Evolutionary conservation across 1,140 invertebrate species (phyloP).

Genomic region (Pachypeltis micranthus): DNA sequence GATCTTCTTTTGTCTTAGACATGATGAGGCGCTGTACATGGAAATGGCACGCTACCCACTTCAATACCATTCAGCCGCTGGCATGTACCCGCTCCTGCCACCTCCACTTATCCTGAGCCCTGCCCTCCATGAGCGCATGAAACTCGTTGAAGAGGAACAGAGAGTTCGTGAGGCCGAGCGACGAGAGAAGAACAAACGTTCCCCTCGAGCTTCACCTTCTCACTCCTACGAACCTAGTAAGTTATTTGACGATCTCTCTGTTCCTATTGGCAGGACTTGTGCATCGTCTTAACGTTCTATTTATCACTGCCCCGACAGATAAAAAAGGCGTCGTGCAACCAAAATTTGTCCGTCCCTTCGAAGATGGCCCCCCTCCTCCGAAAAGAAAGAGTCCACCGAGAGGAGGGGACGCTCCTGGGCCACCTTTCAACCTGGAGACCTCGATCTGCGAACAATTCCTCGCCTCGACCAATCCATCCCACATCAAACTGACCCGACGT

Average conservation of each 20-base stretch:
- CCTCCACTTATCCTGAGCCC: constrained; percentile 37
- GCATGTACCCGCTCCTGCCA: constrained; percentile 23
- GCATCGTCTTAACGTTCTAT: constrained; percentile 24
- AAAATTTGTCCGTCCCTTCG: constrained; percentile 39
- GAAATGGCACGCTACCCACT: constrained; percentile 38
- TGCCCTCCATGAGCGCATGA: constrained; percentile 47
- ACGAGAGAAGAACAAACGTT: constrained; percentile 23
- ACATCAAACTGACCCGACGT: constrained; percentile 7
- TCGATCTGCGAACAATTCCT: constrained; percentile 15
- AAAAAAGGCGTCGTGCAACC: constrained; percentile 27
- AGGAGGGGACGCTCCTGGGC: constrained; percentile 25
- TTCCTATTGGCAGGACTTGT: constrained; percentile 20
- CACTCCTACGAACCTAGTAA: constrained; percentile 11
- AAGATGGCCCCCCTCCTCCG: constrained; percentile 34
- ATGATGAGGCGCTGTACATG: constrained; percentile 38
- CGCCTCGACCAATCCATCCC: constrained; percentile 1
- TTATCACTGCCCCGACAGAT: constrained; percentile 15
- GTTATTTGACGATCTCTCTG: no score
- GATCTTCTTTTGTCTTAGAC: constrained; percentile 28
- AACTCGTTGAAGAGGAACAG: constrained; percentile 51
- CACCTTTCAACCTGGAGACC: background rate
- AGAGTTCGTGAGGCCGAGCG: constrained; percentile 35
- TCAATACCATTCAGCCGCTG: constrained; percentile 30
- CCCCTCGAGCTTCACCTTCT: constrained; percentile 21
- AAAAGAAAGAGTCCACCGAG: constrained; percentile 28